A percentile compares a stretch with the other conserved stretches of the same genome.
phyloP scores from a whole-genome alignment of 92 coral and sea anemone species.

The Anthopleura xanthogrammica region DNA sequence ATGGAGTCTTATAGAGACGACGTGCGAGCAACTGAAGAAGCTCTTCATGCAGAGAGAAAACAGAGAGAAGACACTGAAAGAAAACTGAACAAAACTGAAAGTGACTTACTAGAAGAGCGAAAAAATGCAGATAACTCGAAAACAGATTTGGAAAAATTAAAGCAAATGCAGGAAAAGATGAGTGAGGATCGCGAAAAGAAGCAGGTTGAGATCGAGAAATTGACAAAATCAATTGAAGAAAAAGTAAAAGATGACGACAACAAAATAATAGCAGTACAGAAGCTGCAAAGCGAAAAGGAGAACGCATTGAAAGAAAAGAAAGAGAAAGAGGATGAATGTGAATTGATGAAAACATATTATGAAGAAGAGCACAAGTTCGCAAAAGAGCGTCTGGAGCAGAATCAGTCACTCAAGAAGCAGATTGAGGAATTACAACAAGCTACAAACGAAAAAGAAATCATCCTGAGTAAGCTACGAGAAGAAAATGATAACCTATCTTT shows the following conservation, averaged over 20 bases:
- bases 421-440: constrained; percentile 29
- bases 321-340: constrained; percentile 50
- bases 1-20: constrained; percentile 5
- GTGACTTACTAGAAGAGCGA: constrained; percentile 31
- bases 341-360: constrained; percentile 27
- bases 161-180: background rate
- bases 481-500: constrained; percentile 17
- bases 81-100: constrained; percentile 28
- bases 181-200: constrained; percentile 1
- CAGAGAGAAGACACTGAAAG: constrained; percentile 38
- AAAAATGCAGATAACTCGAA: constrained; percentile 34
- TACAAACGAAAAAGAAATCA: constrained; percentile 19
- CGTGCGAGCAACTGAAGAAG: constrained; percentile 30
- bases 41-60: constrained; percentile 28
- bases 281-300: background rate
- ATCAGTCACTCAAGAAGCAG: constrained; percentile 34
- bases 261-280: background rate
- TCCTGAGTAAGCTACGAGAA: background rate
- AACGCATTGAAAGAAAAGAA: constrained; percentile 13
- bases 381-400: constrained; percentile 40
- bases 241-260: background rate
- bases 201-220: background rate
- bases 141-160: constrained; percentile 28
- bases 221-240: background rate
- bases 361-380: constrained; percentile 51